Evolutionary conservation across 2,797 vertebrate genomes (phyloP).

Genomic region (Tapirus indicus): DNA sequence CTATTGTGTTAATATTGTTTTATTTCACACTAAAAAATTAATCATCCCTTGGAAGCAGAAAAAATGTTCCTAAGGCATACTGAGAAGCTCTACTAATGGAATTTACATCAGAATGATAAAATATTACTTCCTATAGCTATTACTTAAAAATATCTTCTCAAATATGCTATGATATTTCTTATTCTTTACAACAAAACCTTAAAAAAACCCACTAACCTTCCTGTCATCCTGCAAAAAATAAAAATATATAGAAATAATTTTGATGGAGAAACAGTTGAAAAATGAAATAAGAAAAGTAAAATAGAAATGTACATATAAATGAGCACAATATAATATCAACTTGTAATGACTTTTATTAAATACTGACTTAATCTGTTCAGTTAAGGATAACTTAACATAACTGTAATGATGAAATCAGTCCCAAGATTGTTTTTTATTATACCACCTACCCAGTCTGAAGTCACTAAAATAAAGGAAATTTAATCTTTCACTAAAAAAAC

Average conservation of each 20-base stretch:
- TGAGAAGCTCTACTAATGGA: background rate
- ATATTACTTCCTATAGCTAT: background rate
- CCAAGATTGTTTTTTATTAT: background rate
- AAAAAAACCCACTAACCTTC: background rate
- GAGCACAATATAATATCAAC: background rate
- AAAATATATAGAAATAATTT: background rate
- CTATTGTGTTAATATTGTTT: background rate
- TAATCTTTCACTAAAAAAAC: background rate
- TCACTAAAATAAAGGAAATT: conserved; percentile 52
- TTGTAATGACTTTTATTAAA: conserved; percentile 10
- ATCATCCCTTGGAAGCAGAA: conserved; percentile 12
- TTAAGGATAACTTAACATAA: conserved; percentile 26
- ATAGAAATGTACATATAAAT: background rate
- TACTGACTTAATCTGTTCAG: background rate
- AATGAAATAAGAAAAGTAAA: conserved; percentile 48
- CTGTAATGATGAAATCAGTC: conserved; percentile 27
- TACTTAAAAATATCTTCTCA: background rate
- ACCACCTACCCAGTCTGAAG: background rate
- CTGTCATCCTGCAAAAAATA: background rate
- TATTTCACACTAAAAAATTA: background rate
- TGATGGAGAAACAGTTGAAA: background rate
- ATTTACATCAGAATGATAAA: conserved; percentile 49
- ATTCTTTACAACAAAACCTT: conserved; percentile 32
- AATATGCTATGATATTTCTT: background rate
- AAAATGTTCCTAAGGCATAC: background rate